Evolutionary conservation across 2,113 vertebrate genomes (phyloP), one percentile per base, ranked within the genome.

Genomic region (Callopanchax toddi): DNA sequence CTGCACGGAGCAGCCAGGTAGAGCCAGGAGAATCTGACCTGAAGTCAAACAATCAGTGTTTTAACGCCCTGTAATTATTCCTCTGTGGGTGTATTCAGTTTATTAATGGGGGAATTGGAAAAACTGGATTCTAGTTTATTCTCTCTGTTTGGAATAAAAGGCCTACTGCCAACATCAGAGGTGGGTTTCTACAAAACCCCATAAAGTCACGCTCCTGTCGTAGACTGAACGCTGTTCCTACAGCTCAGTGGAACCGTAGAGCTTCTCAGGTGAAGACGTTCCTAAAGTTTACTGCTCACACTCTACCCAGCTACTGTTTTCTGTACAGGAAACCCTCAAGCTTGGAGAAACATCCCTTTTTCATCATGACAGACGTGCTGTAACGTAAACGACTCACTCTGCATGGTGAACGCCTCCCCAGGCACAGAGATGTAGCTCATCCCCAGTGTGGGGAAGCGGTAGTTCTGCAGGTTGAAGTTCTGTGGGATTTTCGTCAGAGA

Each of bases 371-470:
- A 26, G 67, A 49, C 32, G 15, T 37, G 81, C 18, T 70, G 59
- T 34, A 40, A 60, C 42, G 22, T 50, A 29, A 61, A 36, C 56
- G n/a, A 82, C 94, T 94, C 88, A 99, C 97, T 93, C 84, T 91
- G 88, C 68, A 87, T 75, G 36, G 72, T 71, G 64, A 99, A 95
- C 29, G 97, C 96, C 77, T 97, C 93, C 0, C 91, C 89, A 0
- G 97, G 97, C 16, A 99, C 93, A 13, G 95, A 94, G 54, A 99
- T 93, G 52, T 94, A 99, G 80, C 85, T 98, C 72, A 91, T 93
- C 20, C 97, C 97, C 21, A 39, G 88, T 1, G 90, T 90, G 0
- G 97, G 97, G 65, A 99, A 99, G 46, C 97, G 94, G 79, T 96
- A 98, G 77, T 91, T 91, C 3, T 82, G 87, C 60, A 92, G 44